phyloP scores from a whole-genome alignment of 2,888 invertebrate species.

The Drosophila recens region DNA sequence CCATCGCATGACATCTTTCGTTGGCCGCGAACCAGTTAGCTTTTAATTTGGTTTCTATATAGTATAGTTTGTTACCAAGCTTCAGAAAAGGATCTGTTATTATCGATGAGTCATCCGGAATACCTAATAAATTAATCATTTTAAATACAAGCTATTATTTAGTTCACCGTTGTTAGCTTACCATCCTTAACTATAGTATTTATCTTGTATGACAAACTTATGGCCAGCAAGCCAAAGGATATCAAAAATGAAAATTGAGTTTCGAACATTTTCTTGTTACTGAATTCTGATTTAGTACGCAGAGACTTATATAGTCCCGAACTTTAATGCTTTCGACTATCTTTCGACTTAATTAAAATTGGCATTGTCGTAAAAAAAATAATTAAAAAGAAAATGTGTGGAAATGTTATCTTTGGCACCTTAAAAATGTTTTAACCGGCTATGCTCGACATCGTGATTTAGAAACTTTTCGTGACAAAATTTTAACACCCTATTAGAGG shows the following conservation, averaged over 20 bases:
- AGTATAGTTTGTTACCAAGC: background rate
- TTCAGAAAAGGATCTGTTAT: background rate
- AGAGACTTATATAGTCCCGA: too few relatives aligned
- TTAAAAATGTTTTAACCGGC: too few relatives aligned
- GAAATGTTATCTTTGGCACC: too few relatives aligned
- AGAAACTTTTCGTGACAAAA: too few relatives aligned
- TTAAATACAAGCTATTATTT: background rate
- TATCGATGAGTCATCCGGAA: background rate
- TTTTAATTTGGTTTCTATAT: background rate
- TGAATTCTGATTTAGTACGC: background rate
- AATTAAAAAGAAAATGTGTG: too few relatives aligned
- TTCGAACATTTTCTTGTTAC: background rate
- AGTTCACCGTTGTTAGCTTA: background rate
- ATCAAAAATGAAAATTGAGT: background rate
- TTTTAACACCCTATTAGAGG: too few relatives aligned
- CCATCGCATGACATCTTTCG: background rate
- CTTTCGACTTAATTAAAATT: too few relatives aligned
- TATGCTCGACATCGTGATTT: too few relatives aligned
- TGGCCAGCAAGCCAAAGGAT: background rate
- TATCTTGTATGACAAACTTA: background rate
- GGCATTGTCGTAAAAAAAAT: too few relatives aligned
- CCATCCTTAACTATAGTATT: background rate
- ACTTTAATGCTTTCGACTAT: too few relatives aligned
- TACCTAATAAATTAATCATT: background rate
- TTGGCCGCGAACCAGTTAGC: conserved; percentile 1